Evolutionary conservation across 2,113 vertebrate species (phyloP).

Genomic region (Aptenodytes forsteri): DNA sequence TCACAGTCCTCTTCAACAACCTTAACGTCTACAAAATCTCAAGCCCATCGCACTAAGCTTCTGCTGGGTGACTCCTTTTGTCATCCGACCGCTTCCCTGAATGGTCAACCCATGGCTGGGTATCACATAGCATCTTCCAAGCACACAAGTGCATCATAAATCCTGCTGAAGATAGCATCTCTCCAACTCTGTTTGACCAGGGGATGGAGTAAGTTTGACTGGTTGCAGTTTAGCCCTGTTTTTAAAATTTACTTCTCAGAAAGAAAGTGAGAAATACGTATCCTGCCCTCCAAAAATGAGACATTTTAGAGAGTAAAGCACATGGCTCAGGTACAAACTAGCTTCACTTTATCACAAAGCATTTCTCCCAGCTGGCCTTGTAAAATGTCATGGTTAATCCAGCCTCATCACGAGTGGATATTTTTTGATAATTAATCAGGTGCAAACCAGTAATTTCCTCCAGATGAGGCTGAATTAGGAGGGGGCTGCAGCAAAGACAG

Average conservation of each 20-base stretch:
- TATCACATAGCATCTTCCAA: background rate
- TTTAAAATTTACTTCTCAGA: background rate
- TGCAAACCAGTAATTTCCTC: slow-evolving; percentile 29
- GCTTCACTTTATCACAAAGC: slow-evolving; percentile 2
- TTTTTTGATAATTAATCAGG: slow-evolving; percentile 37
- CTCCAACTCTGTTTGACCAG: background rate
- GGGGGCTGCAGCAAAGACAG: background rate
- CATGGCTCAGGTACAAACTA: background rate
- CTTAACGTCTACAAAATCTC: background rate
- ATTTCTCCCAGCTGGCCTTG: slow-evolving; percentile 15
- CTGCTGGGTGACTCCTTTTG: background rate
- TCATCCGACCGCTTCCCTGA: background rate
- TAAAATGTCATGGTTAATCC: slow-evolving; percentile 37
- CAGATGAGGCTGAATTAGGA: background rate
- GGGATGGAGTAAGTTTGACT: background rate
- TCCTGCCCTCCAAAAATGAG: background rate
- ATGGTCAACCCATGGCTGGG: background rate
- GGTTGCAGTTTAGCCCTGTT: background rate
- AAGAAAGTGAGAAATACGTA: background rate
- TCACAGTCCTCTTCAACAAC: background rate
- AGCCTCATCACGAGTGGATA: background rate
- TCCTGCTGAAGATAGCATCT: background rate
- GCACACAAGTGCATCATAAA: background rate
- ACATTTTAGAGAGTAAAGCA: background rate
- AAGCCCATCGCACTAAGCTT: background rate